A percentile compares a stretch with the other conserved stretches of the same genome.
Evolutionary conservation across 1,140 invertebrate genomes (phyloP).

Genomic region (Trachelipus rathkii): DNA sequence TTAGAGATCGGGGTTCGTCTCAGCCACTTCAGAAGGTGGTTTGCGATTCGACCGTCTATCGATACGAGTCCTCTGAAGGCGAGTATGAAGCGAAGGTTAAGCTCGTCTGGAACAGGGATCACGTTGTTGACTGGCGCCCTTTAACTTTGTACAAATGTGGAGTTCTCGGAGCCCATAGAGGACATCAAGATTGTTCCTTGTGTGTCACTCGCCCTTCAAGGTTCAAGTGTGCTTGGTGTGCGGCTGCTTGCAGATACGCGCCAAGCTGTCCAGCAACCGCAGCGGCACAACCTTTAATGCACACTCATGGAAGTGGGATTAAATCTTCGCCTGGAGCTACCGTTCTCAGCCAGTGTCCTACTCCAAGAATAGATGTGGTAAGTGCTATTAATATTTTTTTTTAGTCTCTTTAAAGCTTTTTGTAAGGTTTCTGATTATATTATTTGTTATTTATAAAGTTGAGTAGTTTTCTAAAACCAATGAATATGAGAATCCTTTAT

Average conservation of each 20-base stretch:
- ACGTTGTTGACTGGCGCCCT: conserved; percentile 82
- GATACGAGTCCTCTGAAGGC: conserved; percentile 77
- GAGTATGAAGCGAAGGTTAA: conserved; percentile 84
- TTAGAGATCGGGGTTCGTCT: neutral
- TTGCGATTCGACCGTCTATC: conserved; percentile 84
- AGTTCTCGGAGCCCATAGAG: conserved; percentile 81
- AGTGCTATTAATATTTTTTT: conserved; percentile 41
- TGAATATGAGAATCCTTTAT: too few relatives aligned
- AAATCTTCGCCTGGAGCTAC: conserved; percentile 56
- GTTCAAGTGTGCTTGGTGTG: conserved; percentile 90
- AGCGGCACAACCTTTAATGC: conserved; percentile 70
- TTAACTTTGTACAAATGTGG: conserved; percentile 92
- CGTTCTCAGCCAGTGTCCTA: conserved; percentile 65
- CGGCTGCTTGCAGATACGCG: conserved; percentile 75
- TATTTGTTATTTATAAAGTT: too few relatives aligned
- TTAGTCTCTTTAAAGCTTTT: too few relatives aligned
- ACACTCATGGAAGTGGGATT: conserved; percentile 72
- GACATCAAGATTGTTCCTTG: conserved; percentile 87
- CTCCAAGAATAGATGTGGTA: conserved; percentile 86
- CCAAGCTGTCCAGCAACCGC: conserved; percentile 67
- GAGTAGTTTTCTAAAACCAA: too few relatives aligned
- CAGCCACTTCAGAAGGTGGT: conserved; percentile 65
- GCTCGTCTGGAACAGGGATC: conserved; percentile 86
- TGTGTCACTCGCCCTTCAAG: conserved; percentile 77
- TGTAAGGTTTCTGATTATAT: too few relatives aligned